These are phyloP conservation scores for Leptura quadrifasciata DNA, from an alignment of 2,888 invertebrate species.

Conservation along the genomic window DNA sequence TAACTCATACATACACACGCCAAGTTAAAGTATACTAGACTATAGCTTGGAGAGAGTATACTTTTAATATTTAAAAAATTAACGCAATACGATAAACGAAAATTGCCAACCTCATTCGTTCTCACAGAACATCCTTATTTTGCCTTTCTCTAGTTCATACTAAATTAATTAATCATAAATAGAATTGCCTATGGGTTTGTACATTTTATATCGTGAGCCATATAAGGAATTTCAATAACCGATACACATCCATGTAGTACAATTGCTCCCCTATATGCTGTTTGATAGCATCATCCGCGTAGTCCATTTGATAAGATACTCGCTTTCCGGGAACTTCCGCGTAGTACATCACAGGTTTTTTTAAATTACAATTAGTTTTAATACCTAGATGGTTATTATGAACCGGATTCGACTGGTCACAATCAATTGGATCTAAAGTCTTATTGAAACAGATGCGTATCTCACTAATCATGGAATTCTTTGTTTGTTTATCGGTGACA, in stretches of 20 bases:
- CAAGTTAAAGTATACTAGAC: too few relatives aligned
- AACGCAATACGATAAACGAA: too few relatives aligned
- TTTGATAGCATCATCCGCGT: conserved; percentile 54
- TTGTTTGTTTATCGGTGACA: conserved; percentile 76
- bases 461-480: conserved; percentile 80
- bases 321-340: conserved; percentile 71
- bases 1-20: too few relatives aligned
- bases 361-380: conserved; percentile 78
- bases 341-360: conserved; percentile 77
- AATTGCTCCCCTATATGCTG: conserved; percentile 51
- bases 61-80: too few relatives aligned
- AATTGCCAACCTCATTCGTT: not conserved
- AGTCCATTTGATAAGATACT: conserved; percentile 55
- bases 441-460: conserved; percentile 86
- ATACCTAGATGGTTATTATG: conserved; percentile 66
- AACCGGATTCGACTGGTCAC: conserved; percentile 76
- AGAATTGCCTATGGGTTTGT: conserved; percentile 16
- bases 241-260: conserved; percentile 75
- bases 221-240: conserved; percentile 77
- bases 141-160: not conserved
- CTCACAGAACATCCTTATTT: not conserved
- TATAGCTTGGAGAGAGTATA: too few relatives aligned
- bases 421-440: conserved; percentile 78
- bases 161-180: conserved; percentile 10
- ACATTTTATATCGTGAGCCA: conserved; percentile 78